These are phyloP conservation scores for Eilema sororculum DNA, from an alignment of 2,888 invertebrate genomes.

Conservation along the genomic window DNA sequence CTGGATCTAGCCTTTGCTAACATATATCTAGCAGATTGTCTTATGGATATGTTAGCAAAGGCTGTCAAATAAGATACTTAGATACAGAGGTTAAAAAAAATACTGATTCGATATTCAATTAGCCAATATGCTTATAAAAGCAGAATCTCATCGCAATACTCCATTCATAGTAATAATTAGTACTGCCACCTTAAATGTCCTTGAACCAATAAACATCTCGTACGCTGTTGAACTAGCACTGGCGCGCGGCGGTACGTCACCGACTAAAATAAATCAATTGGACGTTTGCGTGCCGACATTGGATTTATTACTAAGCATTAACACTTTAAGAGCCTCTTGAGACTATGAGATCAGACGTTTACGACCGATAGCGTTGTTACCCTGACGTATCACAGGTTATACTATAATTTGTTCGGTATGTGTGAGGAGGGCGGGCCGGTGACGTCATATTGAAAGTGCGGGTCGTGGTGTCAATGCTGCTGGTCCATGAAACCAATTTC, in stretches of 20 bases:
- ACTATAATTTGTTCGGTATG: neutral
- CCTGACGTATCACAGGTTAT: neutral
- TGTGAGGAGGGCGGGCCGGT: neutral
- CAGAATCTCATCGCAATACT: constrained; percentile 22
- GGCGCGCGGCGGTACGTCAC: constrained; percentile 57
- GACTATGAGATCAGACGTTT: constrained; percentile 16
- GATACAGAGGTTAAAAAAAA: neutral
- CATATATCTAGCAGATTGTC: too few relatives aligned
- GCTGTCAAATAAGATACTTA: too few relatives aligned
- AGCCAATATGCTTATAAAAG: constrained; percentile 4
- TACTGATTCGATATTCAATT: neutral
- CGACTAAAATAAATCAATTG: constrained; percentile 70
- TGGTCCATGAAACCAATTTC: neutral
- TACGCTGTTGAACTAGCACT: constrained; percentile 19
- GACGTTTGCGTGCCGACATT: constrained; percentile 44
- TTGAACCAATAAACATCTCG: constrained; percentile 52
- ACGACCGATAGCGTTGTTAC: constrained; percentile 4
- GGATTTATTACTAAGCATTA: constrained; percentile 52
- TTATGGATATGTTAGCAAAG: too few relatives aligned
- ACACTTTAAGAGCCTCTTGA: constrained; percentile 32
- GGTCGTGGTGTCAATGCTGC: neutral
- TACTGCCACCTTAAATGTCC: constrained; percentile 48
- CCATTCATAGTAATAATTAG: constrained; percentile 43
- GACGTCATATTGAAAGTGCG: neutral
- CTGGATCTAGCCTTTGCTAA: neutral